Conservation (phyloP, 2,113 vertebrate species). For the Dasyurus viverrinus region DNA sequence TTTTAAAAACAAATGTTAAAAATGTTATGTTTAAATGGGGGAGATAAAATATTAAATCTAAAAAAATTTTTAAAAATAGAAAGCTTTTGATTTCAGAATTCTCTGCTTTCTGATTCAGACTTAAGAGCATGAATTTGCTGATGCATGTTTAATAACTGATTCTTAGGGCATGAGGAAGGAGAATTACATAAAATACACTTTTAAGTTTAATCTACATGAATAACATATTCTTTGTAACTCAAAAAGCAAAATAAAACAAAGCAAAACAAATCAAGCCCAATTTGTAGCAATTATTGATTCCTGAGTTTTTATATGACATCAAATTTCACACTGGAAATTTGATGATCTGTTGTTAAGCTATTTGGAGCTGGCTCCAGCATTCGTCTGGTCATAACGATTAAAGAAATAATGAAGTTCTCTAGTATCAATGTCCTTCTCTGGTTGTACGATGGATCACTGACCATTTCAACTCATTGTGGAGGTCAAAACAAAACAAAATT, state of each 20-base stretch:
- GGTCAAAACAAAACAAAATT: too few relatives aligned
- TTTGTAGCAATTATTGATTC: not conserved
- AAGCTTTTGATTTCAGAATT: not conserved
- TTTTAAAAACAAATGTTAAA: too few relatives aligned
- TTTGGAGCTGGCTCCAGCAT: not conserved
- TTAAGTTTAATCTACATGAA: not conserved
- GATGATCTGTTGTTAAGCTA: not conserved
- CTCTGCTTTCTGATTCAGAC: not conserved
- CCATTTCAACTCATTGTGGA: not conserved
- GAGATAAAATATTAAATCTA: too few relatives aligned
- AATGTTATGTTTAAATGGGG: too few relatives aligned
- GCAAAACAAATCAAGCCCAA: not conserved
- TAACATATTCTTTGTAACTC: not conserved
- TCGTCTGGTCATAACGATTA: not conserved
- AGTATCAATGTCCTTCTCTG: not conserved
- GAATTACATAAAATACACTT: not conserved
- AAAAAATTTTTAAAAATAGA: too few relatives aligned
- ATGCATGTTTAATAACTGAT: not conserved
- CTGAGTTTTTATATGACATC: not conserved
- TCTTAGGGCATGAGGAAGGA: not conserved
- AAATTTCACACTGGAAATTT: not conserved
- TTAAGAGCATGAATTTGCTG: not conserved
- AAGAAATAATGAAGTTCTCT: not conserved
- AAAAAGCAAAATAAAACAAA: not conserved
- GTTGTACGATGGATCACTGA: not conserved